A percentile compares a stretch with the other conserved stretches of the same genome.
phyloP scores from a whole-genome alignment of 2,113 vertebrate genomes.

The Epinephelus cyanopodus region DNA sequence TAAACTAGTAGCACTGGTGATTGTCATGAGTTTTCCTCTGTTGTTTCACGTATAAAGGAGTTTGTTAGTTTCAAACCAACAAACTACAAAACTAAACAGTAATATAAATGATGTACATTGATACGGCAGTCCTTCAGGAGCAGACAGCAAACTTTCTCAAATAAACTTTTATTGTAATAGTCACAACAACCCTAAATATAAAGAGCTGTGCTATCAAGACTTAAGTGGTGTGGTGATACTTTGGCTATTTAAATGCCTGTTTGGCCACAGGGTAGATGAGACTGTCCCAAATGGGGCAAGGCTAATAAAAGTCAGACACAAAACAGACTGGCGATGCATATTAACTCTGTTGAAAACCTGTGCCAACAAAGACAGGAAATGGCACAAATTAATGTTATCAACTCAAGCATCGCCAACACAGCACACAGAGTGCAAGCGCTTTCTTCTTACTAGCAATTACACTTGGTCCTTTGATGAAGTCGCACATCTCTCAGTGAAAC shows the following conservation, averaged over 20 bases:
- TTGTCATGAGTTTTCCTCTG: neutral
- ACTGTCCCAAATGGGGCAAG: too few relatives aligned
- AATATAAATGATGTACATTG: too few relatives aligned
- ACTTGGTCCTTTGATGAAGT: neutral
- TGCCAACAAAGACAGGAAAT: too few relatives aligned
- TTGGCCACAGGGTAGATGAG: neutral
- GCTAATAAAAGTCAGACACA: too few relatives aligned
- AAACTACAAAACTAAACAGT: neutral
- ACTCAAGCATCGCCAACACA: too few relatives aligned
- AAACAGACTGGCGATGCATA: too few relatives aligned
- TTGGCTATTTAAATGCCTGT: neutral
- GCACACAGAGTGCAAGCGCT: neutral
- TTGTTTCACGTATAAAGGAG: neutral
- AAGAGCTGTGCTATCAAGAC: neutral
- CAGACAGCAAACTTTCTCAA: neutral
- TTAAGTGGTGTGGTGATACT: neutral
- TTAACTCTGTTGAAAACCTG: too few relatives aligned
- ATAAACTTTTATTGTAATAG: neutral
- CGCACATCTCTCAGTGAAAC: neutral
- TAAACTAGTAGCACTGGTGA: neutral
- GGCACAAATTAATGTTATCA: too few relatives aligned
- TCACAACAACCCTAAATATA: neutral
- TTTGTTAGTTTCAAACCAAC: neutral
- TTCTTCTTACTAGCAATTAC: neutral
- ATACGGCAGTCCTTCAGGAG: neutral